Evolutionary conservation across 2,113 vertebrate genomes (phyloP), one percentile per base, ranked within the genome.

Genomic region (Parus major): DNA sequence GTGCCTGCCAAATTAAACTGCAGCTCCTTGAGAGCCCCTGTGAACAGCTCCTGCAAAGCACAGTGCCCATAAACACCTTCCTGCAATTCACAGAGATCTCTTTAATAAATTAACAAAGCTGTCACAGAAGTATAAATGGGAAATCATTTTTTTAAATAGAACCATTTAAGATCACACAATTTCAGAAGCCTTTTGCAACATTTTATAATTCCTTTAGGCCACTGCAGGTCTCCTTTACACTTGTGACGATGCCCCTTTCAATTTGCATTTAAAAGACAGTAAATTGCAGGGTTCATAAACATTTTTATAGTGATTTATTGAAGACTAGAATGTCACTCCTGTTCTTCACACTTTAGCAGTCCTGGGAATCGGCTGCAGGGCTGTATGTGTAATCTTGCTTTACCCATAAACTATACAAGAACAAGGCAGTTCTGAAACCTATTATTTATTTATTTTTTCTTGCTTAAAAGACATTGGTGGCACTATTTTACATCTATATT

Each of bases 261-360:
- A 98, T 98, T 98, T 98, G 97, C 97, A 98, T 98, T 98, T 98
- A 98, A 98, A 98, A 98, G 98, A 98, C 97, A 97, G 96, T 97
- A 98, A 98, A 98, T 98, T 97, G 97, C 97, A 97, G 97, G 98
- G 96, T 98, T 98, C 98, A 98, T 98, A 98, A 98, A 98, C 98
- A 98, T 98, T 98, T 97, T 98, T 97, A 97, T 97, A 96, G 97
- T 98, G 98, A 98, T 98, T 98, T 98, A 98, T 98, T 95, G 96
- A 97, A 97, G 97, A 96, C 89, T 22, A 91, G 96, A 97, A 97
- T 97, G 98, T 98, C 97, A 98, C 95, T 92, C 92, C 96, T 97
- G 97, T 76, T 98, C 98, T 98, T 98, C 98, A 98, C 98, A 98
- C 97, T 98, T 98, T 98, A 97, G 96, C 97, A 97, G 97, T 96